Evolutionary conservation across 1,140 invertebrate species (phyloP).

Genomic region (Brachionus rubens): DNA sequence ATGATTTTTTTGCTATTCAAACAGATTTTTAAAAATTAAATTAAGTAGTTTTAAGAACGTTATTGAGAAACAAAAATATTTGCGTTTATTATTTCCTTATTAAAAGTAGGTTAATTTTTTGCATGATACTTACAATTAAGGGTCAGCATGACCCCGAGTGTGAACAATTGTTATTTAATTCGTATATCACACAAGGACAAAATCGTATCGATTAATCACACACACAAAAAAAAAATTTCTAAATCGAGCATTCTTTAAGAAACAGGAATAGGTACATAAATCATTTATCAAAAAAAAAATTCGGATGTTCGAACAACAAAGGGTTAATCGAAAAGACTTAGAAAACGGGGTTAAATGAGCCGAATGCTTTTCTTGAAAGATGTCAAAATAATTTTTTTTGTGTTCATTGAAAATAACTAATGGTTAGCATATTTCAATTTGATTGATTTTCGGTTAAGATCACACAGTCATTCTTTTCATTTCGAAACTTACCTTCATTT

Average conservation of each 20-base stretch:
- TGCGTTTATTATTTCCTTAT: no score
- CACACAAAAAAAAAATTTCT: no score
- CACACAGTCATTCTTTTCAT: not conserved
- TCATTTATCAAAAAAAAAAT: not conserved
- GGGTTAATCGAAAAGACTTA: slow-evolving; percentile 31
- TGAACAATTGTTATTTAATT: no score
- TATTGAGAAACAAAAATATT: no score
- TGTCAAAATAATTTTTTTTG: not conserved
- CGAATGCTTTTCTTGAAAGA: not conserved
- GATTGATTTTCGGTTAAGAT: slow-evolving; percentile 32
- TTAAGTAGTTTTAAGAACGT: not conserved
- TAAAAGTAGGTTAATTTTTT: no score
- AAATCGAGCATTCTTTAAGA: no score
- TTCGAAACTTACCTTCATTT: slow-evolving; percentile 15
- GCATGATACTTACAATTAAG: no score
- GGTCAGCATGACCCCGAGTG: no score
- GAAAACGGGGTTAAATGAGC: slow-evolving; percentile 39
- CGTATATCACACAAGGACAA: no score
- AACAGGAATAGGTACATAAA: not conserved
- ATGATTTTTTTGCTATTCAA: slow-evolving; percentile 10
- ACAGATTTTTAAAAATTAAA: not conserved
- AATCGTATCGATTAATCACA: no score
- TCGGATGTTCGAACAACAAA: not conserved
- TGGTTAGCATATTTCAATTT: slow-evolving; percentile 20
- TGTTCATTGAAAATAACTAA: slow-evolving; percentile 23